Base-by-base conservation (phyloP, 1,140 invertebrate genomes). In the Stegodyphus dumicola region DNA sequence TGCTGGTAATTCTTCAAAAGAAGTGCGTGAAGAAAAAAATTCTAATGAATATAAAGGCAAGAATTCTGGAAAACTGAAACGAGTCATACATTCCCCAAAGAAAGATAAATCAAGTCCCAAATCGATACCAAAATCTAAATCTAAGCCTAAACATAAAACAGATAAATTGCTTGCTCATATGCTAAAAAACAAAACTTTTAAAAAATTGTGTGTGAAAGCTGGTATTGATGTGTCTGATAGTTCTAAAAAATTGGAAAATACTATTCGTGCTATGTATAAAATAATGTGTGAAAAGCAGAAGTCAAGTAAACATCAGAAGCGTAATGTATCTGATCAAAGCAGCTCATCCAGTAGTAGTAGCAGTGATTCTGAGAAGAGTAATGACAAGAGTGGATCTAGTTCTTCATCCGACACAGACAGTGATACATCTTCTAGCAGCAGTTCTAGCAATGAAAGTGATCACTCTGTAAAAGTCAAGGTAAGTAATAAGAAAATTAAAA, bases 251-350 rank as follows among this genome's bases (percentile, higher is more conserved):
- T 53, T 77, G 49, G 49, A 77, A 18, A 56, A 77, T 33, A 76
- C 75, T 69, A 54, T 85, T n/a, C 49, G 53, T 33, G 65, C 51
- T 13, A 76, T 85, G 81, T 85, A 77, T 54, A 77, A 85, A 60
- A 74, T 48, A 5, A 85, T 85, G 81, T 33, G n/a, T 53, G 53
- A 51, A n/a, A 83, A 83, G 56, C 76, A 85, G 11, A 74, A 56
- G 56, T 66, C 13, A 67, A 66, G 67, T 15, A 9, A 15, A 60
- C 9, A 60, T 11, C 1, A 15, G 7, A 18, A 67, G 5, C 11
- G 10, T 15, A 66, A 15, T 67, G 15, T 13, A 56, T 11, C 15
- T 13, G 9, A 6, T 64, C 18, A 77, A 10, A 81, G 53, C 48
- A 71, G 54, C 65, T 73, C 79, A 7, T n/a, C 13, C 48, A 77